Base-by-base conservation (phyloP, 1,140 invertebrate genomes). In the Calephelis virginiensis region DNA sequence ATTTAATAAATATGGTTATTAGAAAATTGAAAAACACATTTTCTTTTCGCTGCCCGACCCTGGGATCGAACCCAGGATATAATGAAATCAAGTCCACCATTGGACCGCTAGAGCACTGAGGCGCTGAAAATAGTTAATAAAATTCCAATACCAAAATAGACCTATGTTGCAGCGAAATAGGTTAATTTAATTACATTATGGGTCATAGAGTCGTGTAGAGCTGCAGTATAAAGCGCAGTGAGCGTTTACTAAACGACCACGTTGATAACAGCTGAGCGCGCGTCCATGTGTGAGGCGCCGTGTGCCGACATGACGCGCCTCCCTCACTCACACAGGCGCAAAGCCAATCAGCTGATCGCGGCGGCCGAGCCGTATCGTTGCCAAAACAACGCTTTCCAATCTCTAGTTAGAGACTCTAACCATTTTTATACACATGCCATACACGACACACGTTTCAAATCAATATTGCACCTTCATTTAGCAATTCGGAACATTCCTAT, bases 351-450 rank as follows among this genome's bases (percentile, higher is more conserved):
- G 49, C 49, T 53, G 49, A 53, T 53, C 49, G 14, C n/a, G n/a
- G 48, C 48, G 48, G 17, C 13, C 49, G 49, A 43, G 40, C 40
- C 40, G 8, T 43, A 43, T 43, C 49, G 14, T 53, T 28, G 49
- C 49, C 49, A 53, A 53, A 53, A 53, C 49, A 53, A 53, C 49
- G 49, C 40, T 43, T 43, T 43, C 40, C 40, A 43, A 43, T 43
- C 40, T 53, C 50, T n/a, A n/a, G n/a, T n/a, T n/a, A n/a, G n/a
- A n/a, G n/a, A n/a, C n/a, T n/a, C n/a, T 28, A 53, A 53, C 50
- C 50, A 53, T 53, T 53, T 53, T 53, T 28, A 53, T 53, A 53
- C 50, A 53, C 50, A 53, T 43, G 7, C 50, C 50, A 28, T 53
- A 53, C 14, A 11, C 50, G 50, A 53, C 17, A 37, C 5, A 10